Conservation (phyloP, 30 jellyfish, hydroid and myxozoan species). For the Hydra vulgaris region DNA sequence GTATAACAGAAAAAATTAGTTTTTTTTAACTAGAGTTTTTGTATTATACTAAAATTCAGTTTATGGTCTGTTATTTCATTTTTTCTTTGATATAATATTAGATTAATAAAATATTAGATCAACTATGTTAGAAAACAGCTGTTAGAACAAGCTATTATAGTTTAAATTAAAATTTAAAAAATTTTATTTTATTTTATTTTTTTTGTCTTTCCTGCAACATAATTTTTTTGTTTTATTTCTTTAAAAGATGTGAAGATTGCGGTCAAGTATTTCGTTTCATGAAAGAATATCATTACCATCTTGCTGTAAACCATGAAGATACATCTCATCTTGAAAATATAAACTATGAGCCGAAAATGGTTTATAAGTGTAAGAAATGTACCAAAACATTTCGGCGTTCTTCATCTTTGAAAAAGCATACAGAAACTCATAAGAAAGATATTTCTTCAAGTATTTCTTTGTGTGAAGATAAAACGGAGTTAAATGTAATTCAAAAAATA, state of each 20-base stretch:
- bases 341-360: constrained; percentile 33
- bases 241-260: constrained; percentile 29
- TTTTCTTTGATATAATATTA: too few species aligned
- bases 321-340: constrained; percentile 10
- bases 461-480: not conserved
- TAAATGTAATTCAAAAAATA: not conserved
- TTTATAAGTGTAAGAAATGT: constrained; percentile 27
- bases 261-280: constrained; percentile 22
- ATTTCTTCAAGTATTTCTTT: not conserved
- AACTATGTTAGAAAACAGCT: too few species aligned
- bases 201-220: not conserved
- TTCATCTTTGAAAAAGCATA: constrained; percentile 28
- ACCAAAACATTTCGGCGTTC: constrained; percentile 23
- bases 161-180: too few species aligned
- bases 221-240: not conserved
- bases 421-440: constrained; percentile 27
- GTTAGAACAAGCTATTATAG: too few species aligned
- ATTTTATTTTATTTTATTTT: too few species aligned
- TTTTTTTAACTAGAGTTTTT: too few species aligned
- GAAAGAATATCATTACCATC: constrained; percentile 37
- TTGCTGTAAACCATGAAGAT: constrained; percentile 28
- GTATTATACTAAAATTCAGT: too few species aligned
- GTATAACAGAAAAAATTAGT: too few species aligned
- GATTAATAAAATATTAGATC: too few species aligned
- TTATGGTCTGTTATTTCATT: too few species aligned